Percentiles rank a stretch among this genome's conserved stretches.
These are phyloP conservation scores for Acanthis flammea DNA, from an alignment of 2,797 vertebrate genomes.

Conservation along the genomic window DNA sequence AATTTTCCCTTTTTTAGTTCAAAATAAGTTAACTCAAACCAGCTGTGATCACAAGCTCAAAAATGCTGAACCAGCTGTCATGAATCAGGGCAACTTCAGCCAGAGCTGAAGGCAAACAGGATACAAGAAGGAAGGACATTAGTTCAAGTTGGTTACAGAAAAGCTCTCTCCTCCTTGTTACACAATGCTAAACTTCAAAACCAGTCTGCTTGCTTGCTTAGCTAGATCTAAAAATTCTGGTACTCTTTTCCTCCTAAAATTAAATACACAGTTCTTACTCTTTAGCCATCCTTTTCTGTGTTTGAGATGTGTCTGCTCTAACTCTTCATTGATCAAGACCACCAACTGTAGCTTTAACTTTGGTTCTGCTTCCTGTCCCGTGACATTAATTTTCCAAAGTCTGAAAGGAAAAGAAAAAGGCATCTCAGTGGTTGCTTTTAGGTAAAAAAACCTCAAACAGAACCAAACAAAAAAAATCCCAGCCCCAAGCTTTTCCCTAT, in stretches of 20 bases:
- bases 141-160: neutral
- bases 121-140: neutral
- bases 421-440: neutral
- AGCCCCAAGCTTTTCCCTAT: neutral
- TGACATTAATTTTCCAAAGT: neutral
- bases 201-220: neutral
- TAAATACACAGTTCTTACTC: neutral
- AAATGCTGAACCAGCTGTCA: neutral
- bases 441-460: neutral
- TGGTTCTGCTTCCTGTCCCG: neutral
- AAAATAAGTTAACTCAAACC: neutral
- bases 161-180: neutral
- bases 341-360: neutral
- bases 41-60: neutral
- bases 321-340: neutral
- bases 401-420: neutral
- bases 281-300: neutral
- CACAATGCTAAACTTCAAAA: neutral
- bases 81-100: neutral
- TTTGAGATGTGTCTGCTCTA: neutral
- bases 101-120: neutral
- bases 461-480: neutral
- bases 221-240: neutral
- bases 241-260: neutral
- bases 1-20: neutral